A percentile compares a stretch with the other conserved stretches of the same genome.
Evolutionary conservation across 2,797 vertebrate genomes (phyloP).

Genomic region (Lagodon rhomboides): DNA sequence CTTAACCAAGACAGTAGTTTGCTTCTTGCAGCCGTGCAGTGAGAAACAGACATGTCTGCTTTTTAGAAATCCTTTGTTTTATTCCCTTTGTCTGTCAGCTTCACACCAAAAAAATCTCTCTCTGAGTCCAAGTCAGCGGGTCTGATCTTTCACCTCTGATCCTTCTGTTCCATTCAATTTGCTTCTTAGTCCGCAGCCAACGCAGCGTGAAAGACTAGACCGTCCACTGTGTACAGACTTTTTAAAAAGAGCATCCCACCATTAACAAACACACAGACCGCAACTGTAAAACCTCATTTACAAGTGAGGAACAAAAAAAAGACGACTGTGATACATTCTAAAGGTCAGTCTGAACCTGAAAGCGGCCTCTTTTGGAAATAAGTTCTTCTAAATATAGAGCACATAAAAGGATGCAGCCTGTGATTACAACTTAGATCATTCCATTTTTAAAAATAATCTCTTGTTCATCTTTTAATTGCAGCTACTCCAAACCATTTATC

Average conservation of each 20-base stretch:
- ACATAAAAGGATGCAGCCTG: neutral
- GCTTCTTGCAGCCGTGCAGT: neutral
- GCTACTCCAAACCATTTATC: neutral
- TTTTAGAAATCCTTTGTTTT: neutral
- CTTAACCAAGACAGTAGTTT: neutral
- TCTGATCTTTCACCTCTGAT: conserved; percentile 37
- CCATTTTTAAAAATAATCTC: neutral
- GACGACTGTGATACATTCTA: conserved; percentile 3
- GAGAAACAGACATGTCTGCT: neutral
- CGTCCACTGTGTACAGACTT: conserved; percentile 11
- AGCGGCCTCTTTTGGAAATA: neutral
- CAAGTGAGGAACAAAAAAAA: conserved; percentile 6
- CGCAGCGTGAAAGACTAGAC: conserved; percentile 36
- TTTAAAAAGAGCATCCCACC: conserved; percentile 36
- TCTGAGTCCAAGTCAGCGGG: neutral
- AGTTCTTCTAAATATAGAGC: conserved; percentile 4
- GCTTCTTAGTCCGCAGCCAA: conserved; percentile 45
- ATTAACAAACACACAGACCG: conserved; percentile 35
- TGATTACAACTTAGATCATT: conserved; percentile 2
- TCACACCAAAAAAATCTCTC: neutral
- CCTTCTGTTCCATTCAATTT: conserved; percentile 33
- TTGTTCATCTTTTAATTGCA: neutral
- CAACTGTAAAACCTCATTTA: conserved; percentile 15
- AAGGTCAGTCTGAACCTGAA: conserved; percentile 35
- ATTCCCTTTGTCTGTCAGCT: neutral